phyloP scores from a whole-genome alignment of 2,113 vertebrate genomes.

The Phainopepla nitens region DNA sequence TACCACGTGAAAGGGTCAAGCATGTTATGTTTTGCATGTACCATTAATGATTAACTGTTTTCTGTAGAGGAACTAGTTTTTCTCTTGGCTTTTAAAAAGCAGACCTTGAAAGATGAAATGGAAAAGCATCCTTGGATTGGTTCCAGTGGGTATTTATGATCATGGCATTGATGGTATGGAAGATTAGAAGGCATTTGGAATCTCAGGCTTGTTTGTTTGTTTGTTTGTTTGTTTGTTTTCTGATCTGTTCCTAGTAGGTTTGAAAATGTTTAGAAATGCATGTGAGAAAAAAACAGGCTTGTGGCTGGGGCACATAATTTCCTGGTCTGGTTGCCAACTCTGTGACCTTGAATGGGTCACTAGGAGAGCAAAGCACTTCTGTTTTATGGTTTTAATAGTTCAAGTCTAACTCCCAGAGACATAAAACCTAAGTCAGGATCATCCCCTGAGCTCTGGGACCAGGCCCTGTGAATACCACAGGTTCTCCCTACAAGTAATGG shows the following conservation, averaged over 20 bases:
- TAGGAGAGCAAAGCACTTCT: not conserved
- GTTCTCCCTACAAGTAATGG: not conserved
- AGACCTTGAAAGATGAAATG: not conserved
- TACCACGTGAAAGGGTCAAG: not conserved
- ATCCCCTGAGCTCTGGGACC: not conserved
- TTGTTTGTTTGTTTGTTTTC: not conserved
- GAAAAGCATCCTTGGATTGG: not conserved
- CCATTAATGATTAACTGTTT: conserved; percentile 32
- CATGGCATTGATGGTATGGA: not conserved
- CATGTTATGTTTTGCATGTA: not conserved
- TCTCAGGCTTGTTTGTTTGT: not conserved
- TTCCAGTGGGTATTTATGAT: not conserved
- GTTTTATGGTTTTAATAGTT: not conserved
- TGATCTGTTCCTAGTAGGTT: not conserved
- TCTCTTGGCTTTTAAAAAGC: not conserved
- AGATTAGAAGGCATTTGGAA: conserved; percentile 27
- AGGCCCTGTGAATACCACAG: not conserved
- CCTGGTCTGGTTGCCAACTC: not conserved
- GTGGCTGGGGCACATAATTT: not conserved
- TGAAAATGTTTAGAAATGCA: not conserved
- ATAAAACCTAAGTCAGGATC: not conserved
- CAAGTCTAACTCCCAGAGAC: not conserved
- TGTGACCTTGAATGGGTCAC: not conserved
- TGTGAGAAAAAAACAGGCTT: not conserved
- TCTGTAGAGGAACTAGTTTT: not conserved